Evolutionary conservation across 2,888 invertebrate species (phyloP).

Genomic region (Acleris literana): DNA sequence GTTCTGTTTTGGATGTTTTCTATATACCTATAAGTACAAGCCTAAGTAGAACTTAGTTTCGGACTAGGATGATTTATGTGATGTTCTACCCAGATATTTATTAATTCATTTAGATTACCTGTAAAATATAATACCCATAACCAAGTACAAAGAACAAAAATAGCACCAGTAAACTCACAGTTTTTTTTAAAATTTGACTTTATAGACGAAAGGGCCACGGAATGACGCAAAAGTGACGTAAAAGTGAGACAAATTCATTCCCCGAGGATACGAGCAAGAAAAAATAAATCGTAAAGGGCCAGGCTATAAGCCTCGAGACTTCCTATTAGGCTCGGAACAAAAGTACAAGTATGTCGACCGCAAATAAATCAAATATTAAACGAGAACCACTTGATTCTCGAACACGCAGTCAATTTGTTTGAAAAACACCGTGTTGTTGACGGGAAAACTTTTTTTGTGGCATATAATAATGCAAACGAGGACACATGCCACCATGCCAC

Average conservation of each 20-base stretch:
- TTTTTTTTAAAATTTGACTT: not conserved
- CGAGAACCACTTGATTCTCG: constrained; percentile 17
- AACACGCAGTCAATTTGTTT: constrained; percentile 14
- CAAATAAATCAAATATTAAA: constrained; percentile 25
- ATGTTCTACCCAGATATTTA: too few relatives aligned
- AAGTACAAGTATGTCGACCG: constrained; percentile 9
- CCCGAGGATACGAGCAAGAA: constrained; percentile 4
- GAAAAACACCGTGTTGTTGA: constrained; percentile 4
- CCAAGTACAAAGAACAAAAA: too few relatives aligned
- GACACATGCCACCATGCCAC: too few relatives aligned
- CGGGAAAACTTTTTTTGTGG: not conserved
- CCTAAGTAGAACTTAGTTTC: too few relatives aligned
- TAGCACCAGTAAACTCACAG: too few relatives aligned
- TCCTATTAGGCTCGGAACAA: constrained; percentile 20
- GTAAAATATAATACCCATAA: too few relatives aligned
- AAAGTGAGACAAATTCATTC: constrained; percentile 20
- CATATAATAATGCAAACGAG: too few relatives aligned
- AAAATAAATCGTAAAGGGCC: constrained; percentile 29
- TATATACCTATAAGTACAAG: too few relatives aligned
- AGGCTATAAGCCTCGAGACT: constrained; percentile 13
- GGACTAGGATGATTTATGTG: too few relatives aligned
- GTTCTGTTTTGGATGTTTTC: too few relatives aligned
- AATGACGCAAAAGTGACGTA: constrained; percentile 12
- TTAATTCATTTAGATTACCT: too few relatives aligned
- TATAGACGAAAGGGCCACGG: not conserved